Conservation (phyloP, 2,797 vertebrate genomes). For the Poeciliopsis turneri region DNA sequence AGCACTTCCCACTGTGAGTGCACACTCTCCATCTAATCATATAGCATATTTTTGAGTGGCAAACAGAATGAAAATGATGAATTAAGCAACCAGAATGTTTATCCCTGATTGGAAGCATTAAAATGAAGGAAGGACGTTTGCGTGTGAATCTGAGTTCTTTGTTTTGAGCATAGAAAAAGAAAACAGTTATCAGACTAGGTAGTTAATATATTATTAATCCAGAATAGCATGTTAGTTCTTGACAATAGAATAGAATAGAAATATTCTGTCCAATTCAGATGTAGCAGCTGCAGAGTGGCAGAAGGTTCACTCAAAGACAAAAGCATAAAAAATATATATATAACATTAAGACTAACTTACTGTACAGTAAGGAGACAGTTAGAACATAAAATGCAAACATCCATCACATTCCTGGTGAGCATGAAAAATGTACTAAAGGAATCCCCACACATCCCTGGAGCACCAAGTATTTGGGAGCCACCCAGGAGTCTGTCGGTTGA, state of each 20-base stretch:
- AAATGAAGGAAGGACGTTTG: background rate
- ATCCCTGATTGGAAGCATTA: constrained; percentile 1
- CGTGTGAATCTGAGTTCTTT: background rate
- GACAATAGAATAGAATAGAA: background rate
- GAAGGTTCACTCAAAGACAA: background rate
- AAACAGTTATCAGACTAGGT: background rate
- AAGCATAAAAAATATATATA: background rate
- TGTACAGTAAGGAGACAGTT: background rate
- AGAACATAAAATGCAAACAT: background rate
- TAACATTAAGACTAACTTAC: background rate
- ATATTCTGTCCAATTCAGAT: background rate
- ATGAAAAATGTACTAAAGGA: background rate
- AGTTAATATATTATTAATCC: background rate
- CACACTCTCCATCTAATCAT: background rate
- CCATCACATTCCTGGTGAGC: no score
- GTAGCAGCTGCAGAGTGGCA: background rate
- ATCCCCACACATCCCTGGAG: background rate
- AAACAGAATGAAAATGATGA: background rate
- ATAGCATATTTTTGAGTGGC: background rate
- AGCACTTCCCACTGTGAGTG: background rate
- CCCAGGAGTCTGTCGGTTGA: background rate
- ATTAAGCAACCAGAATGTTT: background rate
- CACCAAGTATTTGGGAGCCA: background rate
- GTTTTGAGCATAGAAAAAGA: background rate
- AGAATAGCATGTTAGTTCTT: background rate